These are phyloP conservation scores for Chroicocephalus ridibundus DNA, from an alignment of 2,113 vertebrate species.

Conservation along the genomic window DNA sequence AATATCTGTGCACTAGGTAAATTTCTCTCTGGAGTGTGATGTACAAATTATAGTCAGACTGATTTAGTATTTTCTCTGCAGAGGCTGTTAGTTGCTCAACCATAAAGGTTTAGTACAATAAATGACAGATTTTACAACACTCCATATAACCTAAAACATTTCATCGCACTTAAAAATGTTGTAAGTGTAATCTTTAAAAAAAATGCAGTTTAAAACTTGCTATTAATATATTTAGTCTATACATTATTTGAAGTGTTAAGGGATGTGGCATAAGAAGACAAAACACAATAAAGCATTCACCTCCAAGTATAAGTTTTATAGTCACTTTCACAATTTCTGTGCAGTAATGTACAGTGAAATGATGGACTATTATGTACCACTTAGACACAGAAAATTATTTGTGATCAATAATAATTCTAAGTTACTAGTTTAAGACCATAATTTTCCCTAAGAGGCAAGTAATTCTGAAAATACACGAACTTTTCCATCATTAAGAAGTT, in stretches of 20 bases:
- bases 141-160: slow-evolving; percentile 66
- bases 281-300: background rate
- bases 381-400: slow-evolving; percentile 53
- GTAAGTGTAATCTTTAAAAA: slow-evolving; percentile 68
- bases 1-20: slow-evolving; percentile 16
- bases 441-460: slow-evolving; percentile 36
- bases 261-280: slow-evolving; percentile 21
- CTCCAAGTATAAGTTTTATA: slow-evolving; percentile 14
- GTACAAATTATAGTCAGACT: slow-evolving; percentile 8
- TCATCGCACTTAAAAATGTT: slow-evolving; percentile 69
- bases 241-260: slow-evolving; percentile 63
- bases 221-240: slow-evolving; percentile 68
- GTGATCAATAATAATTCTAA: slow-evolving; percentile 64
- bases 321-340: background rate
- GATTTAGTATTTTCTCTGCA: slow-evolving; percentile 37
- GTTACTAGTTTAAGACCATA: slow-evolving; percentile 25
- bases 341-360: slow-evolving; percentile 22
- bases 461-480: slow-evolving; percentile 39
- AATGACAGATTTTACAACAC: slow-evolving; percentile 71
- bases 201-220: slow-evolving; percentile 65
- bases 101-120: slow-evolving; percentile 68
- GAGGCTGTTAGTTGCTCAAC: slow-evolving; percentile 51
- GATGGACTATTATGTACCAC: slow-evolving; percentile 22
- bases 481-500: background rate
- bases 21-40: slow-evolving; percentile 36